Evolutionary conservation across 2,797 vertebrate genomes (phyloP), one percentile per base, ranked within the genome.

Genomic region (Acrocephalus scirpaceus): DNA sequence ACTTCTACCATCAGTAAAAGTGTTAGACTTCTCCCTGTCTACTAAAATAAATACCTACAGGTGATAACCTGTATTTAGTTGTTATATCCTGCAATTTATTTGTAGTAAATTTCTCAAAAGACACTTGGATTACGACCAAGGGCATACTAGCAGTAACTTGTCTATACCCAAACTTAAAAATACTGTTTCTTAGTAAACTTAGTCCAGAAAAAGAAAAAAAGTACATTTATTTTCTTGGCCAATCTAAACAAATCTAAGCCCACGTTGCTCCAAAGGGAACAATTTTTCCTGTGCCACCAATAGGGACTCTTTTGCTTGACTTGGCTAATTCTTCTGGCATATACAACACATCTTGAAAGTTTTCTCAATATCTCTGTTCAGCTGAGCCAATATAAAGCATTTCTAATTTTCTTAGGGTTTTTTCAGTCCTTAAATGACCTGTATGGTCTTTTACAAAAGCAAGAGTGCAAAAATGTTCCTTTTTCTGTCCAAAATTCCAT

Each of bases 311-410:
- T 92, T 93, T 90, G 66, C 86, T 95, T 95, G 74, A 53, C 64
- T 94, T 96, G 95, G 90, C 88, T 92, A 88, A 66, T 44, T 84
- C 34, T 88, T 93, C 65, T 95, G 93, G 90, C 88, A 44, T 70
- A 53, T 58, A 34, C 7, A 67, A 47, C 60, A 64, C 29, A 66
- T 84, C 58, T 90, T 10, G 5, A 86, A 72, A 60, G 16, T 95
- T 94, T 92, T 60, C 45, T 93, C 56, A 76, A 3, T 82, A 86
- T 82, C 77, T 75, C 36, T 88, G 44, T 62, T 90, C 74, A 82
- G 7, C 32, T 92, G 60, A 90, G 95, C 90, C 90, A 95, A 90
- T 86, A 86, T 84, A 95, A 97, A 93, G 66, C 47, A 79, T 82
- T 96, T 95, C 88, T 91, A 20, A 3, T 72, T 86, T 36, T 91